phyloP scores from a whole-genome alignment of 2,113 vertebrate species.

The Terrapene triunguis region DNA sequence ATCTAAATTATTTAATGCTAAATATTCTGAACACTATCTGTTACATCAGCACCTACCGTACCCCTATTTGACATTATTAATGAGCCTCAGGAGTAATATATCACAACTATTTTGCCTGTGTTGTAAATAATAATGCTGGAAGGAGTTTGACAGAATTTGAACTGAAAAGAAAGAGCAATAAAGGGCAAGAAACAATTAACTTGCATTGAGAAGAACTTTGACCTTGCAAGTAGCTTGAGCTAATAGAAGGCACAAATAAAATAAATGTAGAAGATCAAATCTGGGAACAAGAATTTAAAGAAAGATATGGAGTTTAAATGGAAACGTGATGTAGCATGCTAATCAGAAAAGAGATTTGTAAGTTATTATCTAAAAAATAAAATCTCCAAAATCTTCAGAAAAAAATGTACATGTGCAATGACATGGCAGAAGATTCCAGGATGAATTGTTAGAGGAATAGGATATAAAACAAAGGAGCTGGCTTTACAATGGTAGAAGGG shows the following conservation, averaged over 20 bases:
- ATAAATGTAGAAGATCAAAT: neutral
- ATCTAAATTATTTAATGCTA: neutral
- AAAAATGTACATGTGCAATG: neutral
- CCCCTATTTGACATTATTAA: fast-evolving
- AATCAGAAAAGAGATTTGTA: slow-evolving; percentile 29
- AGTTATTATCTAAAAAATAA: neutral
- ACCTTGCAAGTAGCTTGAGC: neutral
- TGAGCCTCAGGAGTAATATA: neutral
- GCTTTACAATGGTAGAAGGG: neutral
- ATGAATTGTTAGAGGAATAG: neutral
- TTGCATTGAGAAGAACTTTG: neutral
- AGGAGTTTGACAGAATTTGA: neutral
- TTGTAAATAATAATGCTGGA: fast-evolving
- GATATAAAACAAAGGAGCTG: neutral
- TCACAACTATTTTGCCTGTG: fast-evolving
- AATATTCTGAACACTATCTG: neutral
- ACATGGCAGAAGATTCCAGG: neutral
- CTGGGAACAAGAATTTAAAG: neutral
- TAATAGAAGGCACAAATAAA: neutral
- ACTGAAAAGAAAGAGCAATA: neutral
- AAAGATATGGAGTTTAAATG: neutral
- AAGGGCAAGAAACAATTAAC: neutral
- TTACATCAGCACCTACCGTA: neutral
- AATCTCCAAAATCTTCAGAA: neutral
- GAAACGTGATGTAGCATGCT: neutral